phyloP scores from a whole-genome alignment of 2,113 vertebrate species.

The Calyptomena viridis region DNA sequence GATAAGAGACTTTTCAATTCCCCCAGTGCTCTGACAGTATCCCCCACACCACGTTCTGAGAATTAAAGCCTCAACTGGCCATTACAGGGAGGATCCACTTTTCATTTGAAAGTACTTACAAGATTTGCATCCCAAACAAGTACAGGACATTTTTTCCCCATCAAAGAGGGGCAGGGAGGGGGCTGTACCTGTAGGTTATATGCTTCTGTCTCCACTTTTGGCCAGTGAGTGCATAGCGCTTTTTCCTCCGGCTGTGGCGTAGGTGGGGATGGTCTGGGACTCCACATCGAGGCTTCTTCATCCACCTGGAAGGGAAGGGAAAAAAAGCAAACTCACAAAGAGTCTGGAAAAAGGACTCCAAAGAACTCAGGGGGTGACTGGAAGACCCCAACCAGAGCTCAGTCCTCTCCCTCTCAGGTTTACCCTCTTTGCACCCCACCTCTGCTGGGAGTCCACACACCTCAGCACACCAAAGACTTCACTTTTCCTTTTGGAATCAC shows the following conservation, averaged over 20 bases:
- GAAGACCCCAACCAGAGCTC: not conserved
- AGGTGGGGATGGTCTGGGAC: slow-evolving; percentile 91
- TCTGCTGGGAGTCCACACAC: not conserved
- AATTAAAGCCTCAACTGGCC: not conserved
- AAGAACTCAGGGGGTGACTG: not conserved
- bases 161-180: not conserved
- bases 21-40: not conserved
- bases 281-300: slow-evolving; percentile 94
- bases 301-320: slow-evolving; percentile 81
- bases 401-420: not conserved
- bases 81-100: not conserved
- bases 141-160: not conserved
- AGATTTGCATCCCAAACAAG: not conserved
- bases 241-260: slow-evolving; percentile 87
- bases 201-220: slow-evolving; percentile 97
- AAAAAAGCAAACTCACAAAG: not conserved
- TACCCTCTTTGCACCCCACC: not conserved
- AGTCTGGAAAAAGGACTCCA: not conserved
- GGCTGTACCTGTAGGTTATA: slow-evolving; percentile 93
- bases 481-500: not conserved
- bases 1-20: not conserved
- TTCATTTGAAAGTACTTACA: not conserved
- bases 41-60: not conserved
- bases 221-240: slow-evolving; percentile 95
- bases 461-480: not conserved